Evolutionary conservation across 2,113 vertebrate species (phyloP), one percentile per base, ranked within the genome.

Genomic region (Salvelinus fontinalis): DNA sequence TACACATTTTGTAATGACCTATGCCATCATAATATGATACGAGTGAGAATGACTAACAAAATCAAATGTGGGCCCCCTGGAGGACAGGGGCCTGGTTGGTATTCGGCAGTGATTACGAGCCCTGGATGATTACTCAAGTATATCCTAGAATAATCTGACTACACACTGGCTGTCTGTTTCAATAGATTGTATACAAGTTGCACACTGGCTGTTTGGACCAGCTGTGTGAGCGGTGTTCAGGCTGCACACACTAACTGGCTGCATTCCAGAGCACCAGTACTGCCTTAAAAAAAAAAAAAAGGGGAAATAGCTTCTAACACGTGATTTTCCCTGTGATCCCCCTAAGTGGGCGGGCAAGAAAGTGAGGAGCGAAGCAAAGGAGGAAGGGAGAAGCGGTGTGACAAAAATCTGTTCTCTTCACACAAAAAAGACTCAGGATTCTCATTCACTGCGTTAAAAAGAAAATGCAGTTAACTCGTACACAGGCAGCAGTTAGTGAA

Each of bases 321-420:
- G 84, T 84, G 86, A 83, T 88, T 87, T 85, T 84, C 84, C 64
- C 83, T 90, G 82, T 88, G 86, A 91, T 91, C 85, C 86, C 87
- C 4, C 79, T 76, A 77, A 87, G 86, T 89, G 81, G 87, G 85
- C 82, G 81, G 86, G 87, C 79, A 31, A 57, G 80, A 76, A 81
- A 77, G 79, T 82, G 71, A 75, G 83, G 71, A 78, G 79, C 79
- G 77, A 39, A 12, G 71, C 67, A 84, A 79, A 80, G 9, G 60
- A 81, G 83, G 71, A 75, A 79, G 80, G 75, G 65, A 77, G 76
- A 82, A 24, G 27, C 2, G 1, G 8, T 29, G 75, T 73, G 72
- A 82, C 74, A 73, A 67, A 60, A 73, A 77, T 39, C 16, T 54
- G 12, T 54, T 54, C 51, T 16, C 51, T 54, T 54, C 14, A 62